Evolutionary conservation across 2,797 vertebrate species (phyloP).

Genomic region (Anisognathus igniventris): DNA sequence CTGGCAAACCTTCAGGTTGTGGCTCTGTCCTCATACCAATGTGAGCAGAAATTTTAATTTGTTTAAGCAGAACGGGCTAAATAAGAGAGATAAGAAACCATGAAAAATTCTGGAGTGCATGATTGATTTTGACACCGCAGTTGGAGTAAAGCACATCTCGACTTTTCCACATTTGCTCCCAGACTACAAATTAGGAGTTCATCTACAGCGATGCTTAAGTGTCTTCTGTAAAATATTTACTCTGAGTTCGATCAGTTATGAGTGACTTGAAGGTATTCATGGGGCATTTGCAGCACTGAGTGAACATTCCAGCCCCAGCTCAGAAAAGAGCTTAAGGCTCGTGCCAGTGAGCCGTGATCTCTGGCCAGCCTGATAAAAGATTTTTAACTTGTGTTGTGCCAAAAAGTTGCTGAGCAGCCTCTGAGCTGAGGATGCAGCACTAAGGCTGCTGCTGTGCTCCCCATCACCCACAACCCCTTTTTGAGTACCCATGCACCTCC

Average conservation of each 20-base stretch:
- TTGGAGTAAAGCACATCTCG: background rate
- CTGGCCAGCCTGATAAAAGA: background rate
- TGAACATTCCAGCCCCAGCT: background rate
- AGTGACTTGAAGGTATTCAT: background rate
- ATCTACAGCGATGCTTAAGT: background rate
- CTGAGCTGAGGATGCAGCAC: background rate
- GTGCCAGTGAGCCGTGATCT: background rate
- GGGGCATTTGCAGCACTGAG: background rate
- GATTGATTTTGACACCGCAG: background rate
- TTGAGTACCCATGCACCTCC: fast-evolving
- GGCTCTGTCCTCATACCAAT: background rate
- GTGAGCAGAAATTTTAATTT: background rate
- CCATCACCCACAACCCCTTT: fast-evolving
- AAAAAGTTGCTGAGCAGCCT: background rate
- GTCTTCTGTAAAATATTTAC: background rate
- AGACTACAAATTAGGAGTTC: background rate
- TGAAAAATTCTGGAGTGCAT: background rate
- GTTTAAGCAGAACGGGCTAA: background rate
- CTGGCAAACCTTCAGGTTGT: background rate
- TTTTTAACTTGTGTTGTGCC: background rate
- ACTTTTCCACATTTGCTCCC: background rate
- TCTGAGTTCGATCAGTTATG: fast-evolving
- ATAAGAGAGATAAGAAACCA: background rate
- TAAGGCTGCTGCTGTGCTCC: background rate
- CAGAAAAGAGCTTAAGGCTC: background rate